A percentile compares a stretch with the other conserved stretches of the same genome.
These are phyloP conservation scores for Tipula confusa DNA, from an alignment of 2,888 invertebrate species.

Conservation along the genomic window DNA sequence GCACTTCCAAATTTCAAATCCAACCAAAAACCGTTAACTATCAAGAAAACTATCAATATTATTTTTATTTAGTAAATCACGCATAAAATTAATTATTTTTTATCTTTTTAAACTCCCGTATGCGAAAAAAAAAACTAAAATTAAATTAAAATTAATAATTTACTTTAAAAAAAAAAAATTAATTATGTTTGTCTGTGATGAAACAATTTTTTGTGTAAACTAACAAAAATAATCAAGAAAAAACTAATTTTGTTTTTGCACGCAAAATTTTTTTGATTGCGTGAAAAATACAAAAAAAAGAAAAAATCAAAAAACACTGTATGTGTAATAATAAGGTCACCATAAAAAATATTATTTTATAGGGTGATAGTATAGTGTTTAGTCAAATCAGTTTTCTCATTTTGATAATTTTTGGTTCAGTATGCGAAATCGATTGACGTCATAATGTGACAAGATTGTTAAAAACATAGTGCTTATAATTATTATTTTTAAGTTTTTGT, in stretches of 20 bases:
- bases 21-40: not conserved
- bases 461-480: not conserved
- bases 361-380: not conserved
- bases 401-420: not conserved
- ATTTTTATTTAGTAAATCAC: not conserved
- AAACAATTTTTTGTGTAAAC: conserved; percentile 25
- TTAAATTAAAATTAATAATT: not conserved
- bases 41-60: not conserved
- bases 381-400: not conserved
- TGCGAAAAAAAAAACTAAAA: not conserved
- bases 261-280: conserved; percentile 20
- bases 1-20: not conserved
- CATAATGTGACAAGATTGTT: not conserved
- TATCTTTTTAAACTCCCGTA: not conserved
- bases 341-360: not conserved
- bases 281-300: not conserved
- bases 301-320: conserved; percentile 12
- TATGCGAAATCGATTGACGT: not conserved
- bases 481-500: not conserved
- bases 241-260: conserved; percentile 25
- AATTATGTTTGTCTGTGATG: not conserved
- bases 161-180: not conserved
- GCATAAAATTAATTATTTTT: not conserved
- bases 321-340: conserved; percentile 12
- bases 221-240: conserved; percentile 25